Percentiles rank a stretch among this genome's conserved stretches.
Evolutionary conservation across 2,113 vertebrate species (phyloP).

Genomic region (Aspiorhynchus laticeps): DNA sequence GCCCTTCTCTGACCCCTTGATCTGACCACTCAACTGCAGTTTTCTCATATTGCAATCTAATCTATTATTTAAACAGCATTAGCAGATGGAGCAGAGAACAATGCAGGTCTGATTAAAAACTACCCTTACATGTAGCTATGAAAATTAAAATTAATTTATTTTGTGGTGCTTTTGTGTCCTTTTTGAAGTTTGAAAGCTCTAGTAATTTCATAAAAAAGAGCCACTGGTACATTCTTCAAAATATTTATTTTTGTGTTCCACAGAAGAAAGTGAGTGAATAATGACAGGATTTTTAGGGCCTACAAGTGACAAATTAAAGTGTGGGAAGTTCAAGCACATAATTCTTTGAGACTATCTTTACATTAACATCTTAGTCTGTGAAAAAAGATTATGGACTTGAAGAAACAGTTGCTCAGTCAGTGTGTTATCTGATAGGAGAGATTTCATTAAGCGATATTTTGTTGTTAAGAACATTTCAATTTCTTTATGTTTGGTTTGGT

Average conservation of each 20-base stretch:
- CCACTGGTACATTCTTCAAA: background rate
- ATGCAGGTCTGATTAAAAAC: background rate
- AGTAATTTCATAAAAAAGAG: background rate
- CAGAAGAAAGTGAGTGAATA: background rate
- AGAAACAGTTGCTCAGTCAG: background rate
- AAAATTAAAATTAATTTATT: background rate
- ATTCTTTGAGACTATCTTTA: background rate
- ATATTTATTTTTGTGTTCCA: background rate
- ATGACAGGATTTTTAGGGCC: background rate
- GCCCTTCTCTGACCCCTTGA: background rate
- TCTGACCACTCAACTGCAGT: background rate
- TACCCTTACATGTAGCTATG: background rate
- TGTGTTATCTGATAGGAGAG: background rate
- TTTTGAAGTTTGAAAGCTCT: background rate
- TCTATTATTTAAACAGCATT: background rate
- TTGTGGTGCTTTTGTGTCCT: background rate
- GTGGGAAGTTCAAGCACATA: background rate
- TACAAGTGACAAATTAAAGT: background rate
- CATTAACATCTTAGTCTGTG: background rate
- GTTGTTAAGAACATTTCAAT: background rate
- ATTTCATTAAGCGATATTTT: background rate
- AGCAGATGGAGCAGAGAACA: background rate
- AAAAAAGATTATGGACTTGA: background rate
- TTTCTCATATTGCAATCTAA: background rate
- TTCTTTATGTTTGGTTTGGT: constrained; percentile 22